Evolutionary conservation across 2,113 vertebrate species (phyloP), one percentile per base, ranked within the genome.

Genomic region (Nothocercus julius): DNA sequence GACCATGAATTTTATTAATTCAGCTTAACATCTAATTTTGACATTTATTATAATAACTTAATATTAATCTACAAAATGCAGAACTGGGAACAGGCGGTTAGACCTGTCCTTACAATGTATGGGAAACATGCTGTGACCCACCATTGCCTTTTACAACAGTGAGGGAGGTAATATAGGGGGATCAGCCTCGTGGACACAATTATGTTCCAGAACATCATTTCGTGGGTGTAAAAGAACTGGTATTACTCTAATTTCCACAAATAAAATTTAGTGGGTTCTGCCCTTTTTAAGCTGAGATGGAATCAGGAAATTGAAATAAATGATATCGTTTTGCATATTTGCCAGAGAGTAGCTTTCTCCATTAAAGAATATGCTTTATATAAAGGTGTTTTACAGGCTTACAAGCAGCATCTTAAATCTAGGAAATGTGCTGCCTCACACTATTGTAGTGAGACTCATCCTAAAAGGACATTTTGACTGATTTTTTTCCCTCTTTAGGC

Each of bases 1-100:
- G 67, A 88, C 45, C 40, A 36, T 45, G 49, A 94, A 93, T 96
- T 90, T 91, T 32, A 87, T 90, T 85, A 85, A 90, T 87, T 90
- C 28, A 85, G 4, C 21, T 73, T 89, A 82, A 92, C 73, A n/a
- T 74, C 88, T 47, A 38, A 53, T 40, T 36, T 74, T 82, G 49
- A 58, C 13, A 36, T 58, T 85, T 8, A 15, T 24, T 34, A 66
- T 90, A 32, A 49, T 75, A 67, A 27, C 53, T 73, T 34, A 90
- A 69, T 6, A 17, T 68, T 83, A 22, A 66, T 34, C 30, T 83
- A 20, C 11, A 54, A 16, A 53, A 17, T 42, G 72, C 3, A 40
- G 36, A 93, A 68, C 1, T 67, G 27, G 15, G 38, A 40, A 49
- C 8, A 51, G 15, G 8, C 19, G 47, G 24, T 74, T 78, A 62